These are phyloP conservation scores for Timema cristinae DNA, from an alignment of 2,888 invertebrate species.

Conservation along the genomic window DNA sequence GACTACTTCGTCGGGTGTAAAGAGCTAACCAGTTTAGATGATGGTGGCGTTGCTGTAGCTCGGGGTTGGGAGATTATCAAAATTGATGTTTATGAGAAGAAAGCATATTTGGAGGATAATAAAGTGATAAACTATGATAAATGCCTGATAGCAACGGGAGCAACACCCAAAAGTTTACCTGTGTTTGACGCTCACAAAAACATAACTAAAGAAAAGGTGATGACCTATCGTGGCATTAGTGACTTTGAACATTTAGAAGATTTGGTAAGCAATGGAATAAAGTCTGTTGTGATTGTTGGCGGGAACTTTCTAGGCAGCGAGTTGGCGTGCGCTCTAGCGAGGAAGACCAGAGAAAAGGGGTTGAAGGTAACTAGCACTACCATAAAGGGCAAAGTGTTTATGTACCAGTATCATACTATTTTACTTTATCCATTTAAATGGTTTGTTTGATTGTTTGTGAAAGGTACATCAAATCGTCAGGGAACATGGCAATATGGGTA, in stretches of 20 bases:
- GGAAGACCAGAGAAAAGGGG: constrained; percentile 58
- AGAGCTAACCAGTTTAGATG: constrained; percentile 54
- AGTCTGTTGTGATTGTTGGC: constrained; percentile 82
- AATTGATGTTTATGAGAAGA: constrained; percentile 60
- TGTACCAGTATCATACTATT: no score
- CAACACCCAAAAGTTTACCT: no score
- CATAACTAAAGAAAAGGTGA: constrained; percentile 61
- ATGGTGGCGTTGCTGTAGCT: constrained; percentile 82
- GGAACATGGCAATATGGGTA: constrained; percentile 80
- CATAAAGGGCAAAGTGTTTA: no score
- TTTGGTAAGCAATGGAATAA: constrained; percentile 52
- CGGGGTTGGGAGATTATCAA: constrained; percentile 70
- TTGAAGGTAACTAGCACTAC: constrained; percentile 39
- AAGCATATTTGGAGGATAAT: constrained; percentile 66
- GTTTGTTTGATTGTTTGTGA: no score
- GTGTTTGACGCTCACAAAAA: constrained; percentile 61
- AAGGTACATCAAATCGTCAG: constrained; percentile 67
- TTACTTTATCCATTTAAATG: no score
- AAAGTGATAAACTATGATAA: constrained; percentile 72
- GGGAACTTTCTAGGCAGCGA: constrained; percentile 94
- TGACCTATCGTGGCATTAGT: constrained; percentile 63
- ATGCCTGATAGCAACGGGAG: constrained; percentile 82
- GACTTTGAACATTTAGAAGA: constrained; percentile 66
- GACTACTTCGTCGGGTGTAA: constrained; percentile 67
- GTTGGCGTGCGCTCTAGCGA: constrained; percentile 79